These are phyloP conservation scores for Acanthosepion esculentum DNA, from an alignment of 2,888 invertebrate species.

Conservation along the genomic window DNA sequence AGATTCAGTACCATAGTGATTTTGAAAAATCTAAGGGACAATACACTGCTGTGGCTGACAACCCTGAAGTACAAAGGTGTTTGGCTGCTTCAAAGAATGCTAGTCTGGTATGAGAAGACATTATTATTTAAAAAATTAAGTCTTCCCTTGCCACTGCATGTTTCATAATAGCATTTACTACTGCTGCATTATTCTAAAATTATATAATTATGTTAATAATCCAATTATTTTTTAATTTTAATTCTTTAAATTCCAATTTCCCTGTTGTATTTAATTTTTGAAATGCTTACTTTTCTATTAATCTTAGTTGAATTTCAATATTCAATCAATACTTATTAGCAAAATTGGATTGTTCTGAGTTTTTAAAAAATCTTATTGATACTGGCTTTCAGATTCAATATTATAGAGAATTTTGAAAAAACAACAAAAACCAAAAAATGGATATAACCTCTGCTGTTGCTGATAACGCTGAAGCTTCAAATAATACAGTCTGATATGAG, in stretches of 20 bases:
- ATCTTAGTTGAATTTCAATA: background rate
- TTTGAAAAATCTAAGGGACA: slow-evolving; percentile 76
- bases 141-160: slow-evolving; percentile 8
- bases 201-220: background rate
- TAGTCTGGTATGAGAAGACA: slow-evolving; percentile 72
- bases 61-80: slow-evolving; percentile 94
- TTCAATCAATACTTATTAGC: background rate
- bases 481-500: slow-evolving; percentile 90
- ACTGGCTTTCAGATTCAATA: background rate
- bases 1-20: slow-evolving; percentile 93
- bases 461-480: slow-evolving; percentile 94
- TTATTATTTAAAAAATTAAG: background rate
- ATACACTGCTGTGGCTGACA: slow-evolving; percentile 96
- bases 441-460: slow-evolving; percentile 83
- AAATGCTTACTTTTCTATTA: background rate
- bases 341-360: background rate
- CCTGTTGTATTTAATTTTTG: background rate
- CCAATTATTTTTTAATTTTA: background rate
- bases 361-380: background rate
- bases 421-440: slow-evolving; percentile 78
- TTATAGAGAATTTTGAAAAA: slow-evolving; percentile 86
- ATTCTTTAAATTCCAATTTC: background rate
- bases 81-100: slow-evolving; percentile 95
- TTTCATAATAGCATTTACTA: background rate
- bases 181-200: background rate